These are phyloP conservation scores for Rotaria sp. DNA, from an alignment of 2,888 invertebrate species.

Conservation along the genomic window DNA sequence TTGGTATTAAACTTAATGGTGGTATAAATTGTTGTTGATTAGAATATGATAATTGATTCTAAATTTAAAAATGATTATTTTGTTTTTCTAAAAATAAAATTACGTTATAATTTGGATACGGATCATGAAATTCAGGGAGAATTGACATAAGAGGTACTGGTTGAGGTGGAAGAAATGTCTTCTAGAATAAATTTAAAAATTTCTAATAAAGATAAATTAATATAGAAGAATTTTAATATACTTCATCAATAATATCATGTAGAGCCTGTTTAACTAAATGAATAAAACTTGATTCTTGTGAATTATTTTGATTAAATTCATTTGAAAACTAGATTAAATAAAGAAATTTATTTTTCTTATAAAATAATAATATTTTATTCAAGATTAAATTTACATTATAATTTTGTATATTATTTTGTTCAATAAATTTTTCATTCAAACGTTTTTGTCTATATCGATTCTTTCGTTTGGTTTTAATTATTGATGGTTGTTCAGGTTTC, in stretches of 20 bases:
- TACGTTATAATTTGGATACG: not conserved
- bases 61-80: not conserved
- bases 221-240: not conserved
- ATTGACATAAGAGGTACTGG: not conserved
- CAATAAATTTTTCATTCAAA: not conserved
- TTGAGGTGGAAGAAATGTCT: not conserved
- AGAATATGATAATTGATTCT: not conserved
- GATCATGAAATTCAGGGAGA: not conserved
- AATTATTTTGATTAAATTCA: not conserved
- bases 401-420: not conserved
- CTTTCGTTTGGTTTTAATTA: constrained; percentile 13
- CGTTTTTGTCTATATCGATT: not conserved
- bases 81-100: not conserved
- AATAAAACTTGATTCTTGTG: not conserved
- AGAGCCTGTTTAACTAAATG: not conserved
- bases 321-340: not conserved
- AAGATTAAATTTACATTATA: not conserved
- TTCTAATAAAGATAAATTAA: not conserved
- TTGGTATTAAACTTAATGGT: not conserved
- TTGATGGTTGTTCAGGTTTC: not conserved
- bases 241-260: not conserved
- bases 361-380: too few species aligned
- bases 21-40: not conserved
- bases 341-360: too few species aligned
- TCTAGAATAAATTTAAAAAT: not conserved